phyloP scores from a whole-genome alignment of 2,113 vertebrate genomes.

The Andinoacara biseriatus region DNA sequence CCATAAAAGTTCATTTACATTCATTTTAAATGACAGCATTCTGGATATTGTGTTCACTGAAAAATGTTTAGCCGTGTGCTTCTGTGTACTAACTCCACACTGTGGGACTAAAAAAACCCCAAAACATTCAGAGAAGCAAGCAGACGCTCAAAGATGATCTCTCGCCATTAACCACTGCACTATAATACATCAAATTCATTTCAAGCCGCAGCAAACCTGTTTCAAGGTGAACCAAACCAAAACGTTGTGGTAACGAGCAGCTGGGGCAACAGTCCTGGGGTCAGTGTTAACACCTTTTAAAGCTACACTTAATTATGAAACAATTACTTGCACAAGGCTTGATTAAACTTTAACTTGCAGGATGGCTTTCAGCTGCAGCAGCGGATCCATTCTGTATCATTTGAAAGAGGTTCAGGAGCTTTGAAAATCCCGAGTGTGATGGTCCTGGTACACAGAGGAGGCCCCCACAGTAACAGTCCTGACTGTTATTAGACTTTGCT shows the following conservation, averaged over 20 bases:
- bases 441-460: no score
- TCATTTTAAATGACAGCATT: constrained; percentile 69
- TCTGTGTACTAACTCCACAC: neutral
- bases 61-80: constrained; percentile 42
- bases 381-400: no score
- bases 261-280: neutral
- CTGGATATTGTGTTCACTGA: constrained; percentile 64
- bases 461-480: no score
- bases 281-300: neutral
- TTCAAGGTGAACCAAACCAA: neutral
- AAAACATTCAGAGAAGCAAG: neutral
- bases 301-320: neutral
- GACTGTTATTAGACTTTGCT: no score
- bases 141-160: neutral
- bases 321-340: neutral
- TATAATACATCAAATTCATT: neutral
- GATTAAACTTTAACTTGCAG: no score
- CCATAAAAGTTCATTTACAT: constrained; percentile 58
- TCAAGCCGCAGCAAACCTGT: neutral
- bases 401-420: no score
- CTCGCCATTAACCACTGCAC: neutral
- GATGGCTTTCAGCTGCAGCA: no score
- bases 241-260: neutral
- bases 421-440: no score
- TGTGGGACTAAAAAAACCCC: neutral